Percentiles rank a stretch among this genome's conserved stretches.
Conservation (phyloP, 1,140 invertebrate species). For the Drosophila insularis region DNA sequence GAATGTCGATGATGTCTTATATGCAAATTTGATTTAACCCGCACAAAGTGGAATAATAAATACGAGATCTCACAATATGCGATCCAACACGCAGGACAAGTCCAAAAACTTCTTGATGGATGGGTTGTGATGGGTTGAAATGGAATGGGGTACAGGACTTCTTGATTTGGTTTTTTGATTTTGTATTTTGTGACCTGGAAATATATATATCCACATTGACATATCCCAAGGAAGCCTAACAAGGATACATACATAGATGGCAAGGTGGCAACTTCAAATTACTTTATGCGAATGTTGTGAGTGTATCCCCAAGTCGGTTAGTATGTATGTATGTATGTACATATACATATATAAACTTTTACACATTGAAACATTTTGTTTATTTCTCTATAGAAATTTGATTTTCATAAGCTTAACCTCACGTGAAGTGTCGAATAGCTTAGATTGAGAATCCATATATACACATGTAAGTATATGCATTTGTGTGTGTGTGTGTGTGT, state of each 20-base stretch:
- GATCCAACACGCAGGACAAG: slow-evolving; percentile 27
- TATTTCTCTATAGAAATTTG: slow-evolving; percentile 52
- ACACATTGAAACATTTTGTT: slow-evolving; percentile 19
- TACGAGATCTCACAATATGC: slow-evolving; percentile 46
- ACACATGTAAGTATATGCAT: slow-evolving; percentile 10
- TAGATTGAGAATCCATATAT: slow-evolving; percentile 22
- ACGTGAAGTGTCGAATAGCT: slow-evolving; percentile 55
- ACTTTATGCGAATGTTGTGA: background rate
- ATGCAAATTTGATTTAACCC: slow-evolving; percentile 65
- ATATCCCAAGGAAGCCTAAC: background rate
- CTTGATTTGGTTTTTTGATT: slow-evolving; percentile 12
- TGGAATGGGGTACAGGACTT: too few relatives aligned
- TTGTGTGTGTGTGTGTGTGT: slow-evolving; percentile 1
- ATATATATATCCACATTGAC: slow-evolving; percentile 17
- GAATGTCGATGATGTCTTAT: slow-evolving; percentile 44
- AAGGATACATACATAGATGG: background rate
- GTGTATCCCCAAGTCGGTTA: slow-evolving; percentile 11
- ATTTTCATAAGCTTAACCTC: slow-evolving; percentile 59
- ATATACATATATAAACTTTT: background rate
- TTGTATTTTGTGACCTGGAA: slow-evolving; percentile 39
- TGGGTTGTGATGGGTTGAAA: background rate
- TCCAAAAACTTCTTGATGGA: slow-evolving; percentile 1
- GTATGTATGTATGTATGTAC: too few relatives aligned
- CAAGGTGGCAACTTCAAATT: background rate
- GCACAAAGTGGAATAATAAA: slow-evolving; percentile 67